phyloP scores from a whole-genome alignment of 2,888 invertebrate genomes.

The Drosophila maculinotata region DNA sequence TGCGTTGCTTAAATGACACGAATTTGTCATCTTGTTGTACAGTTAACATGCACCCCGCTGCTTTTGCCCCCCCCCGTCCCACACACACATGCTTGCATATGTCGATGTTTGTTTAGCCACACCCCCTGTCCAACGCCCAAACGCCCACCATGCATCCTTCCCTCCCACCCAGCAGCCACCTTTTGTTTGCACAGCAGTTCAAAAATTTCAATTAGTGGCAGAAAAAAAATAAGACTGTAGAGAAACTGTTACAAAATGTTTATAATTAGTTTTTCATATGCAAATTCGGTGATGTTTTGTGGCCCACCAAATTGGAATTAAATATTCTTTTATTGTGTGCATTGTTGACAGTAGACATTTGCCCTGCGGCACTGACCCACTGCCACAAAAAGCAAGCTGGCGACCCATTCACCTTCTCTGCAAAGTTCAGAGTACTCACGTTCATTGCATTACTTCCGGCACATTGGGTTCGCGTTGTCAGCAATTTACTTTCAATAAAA shows the following conservation, averaged over 20 bases:
- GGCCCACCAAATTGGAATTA: constrained; percentile 64
- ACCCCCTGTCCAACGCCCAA: constrained; percentile 42
- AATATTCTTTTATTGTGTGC: constrained; percentile 60
- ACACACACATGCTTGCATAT: constrained; percentile 53
- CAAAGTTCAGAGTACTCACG: not conserved
- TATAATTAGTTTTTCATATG: constrained; percentile 76
- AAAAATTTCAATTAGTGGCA: constrained; percentile 71
- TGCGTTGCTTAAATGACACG: constrained; percentile 63
- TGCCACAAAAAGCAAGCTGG: constrained; percentile 30
- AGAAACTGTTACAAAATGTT: constrained; percentile 65
- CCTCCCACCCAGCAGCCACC: constrained; percentile 12
- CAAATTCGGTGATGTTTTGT: constrained; percentile 60
- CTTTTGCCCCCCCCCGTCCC: not conserved
- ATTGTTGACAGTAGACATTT: constrained; percentile 26
- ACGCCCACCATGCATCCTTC: constrained; percentile 12
- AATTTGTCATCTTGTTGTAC: constrained; percentile 70
- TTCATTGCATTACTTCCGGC: constrained; percentile 33
- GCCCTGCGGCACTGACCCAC: constrained; percentile 66
- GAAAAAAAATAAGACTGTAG: constrained; percentile 14
- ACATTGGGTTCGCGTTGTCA: constrained; percentile 19
- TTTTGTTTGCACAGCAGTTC: constrained; percentile 72
- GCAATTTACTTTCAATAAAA: constrained; percentile 40
- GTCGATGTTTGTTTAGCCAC: constrained; percentile 70
- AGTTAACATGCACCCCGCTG: constrained; percentile 44
- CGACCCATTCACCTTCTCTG: constrained; percentile 14